These are phyloP conservation scores for Brachypalpus laphriformis DNA, from an alignment of 2,888 invertebrate genomes.

Conservation along the genomic window DNA sequence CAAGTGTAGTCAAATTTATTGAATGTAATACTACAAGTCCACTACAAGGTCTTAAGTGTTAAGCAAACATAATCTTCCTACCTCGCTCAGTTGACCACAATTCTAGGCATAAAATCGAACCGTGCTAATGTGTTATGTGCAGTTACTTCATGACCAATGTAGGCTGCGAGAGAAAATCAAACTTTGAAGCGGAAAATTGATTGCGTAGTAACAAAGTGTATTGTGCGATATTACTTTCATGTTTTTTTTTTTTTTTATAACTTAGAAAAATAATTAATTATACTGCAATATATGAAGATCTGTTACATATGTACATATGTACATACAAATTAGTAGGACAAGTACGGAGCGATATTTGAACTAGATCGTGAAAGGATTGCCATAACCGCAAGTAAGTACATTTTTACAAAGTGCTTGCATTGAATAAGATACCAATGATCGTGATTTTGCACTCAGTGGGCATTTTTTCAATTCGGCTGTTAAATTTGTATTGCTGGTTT, in stretches of 20 bases:
- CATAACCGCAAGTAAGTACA: not conserved
- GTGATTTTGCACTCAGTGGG: slow-evolving; percentile 17
- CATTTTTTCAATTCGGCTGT: not conserved
- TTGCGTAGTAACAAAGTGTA: slow-evolving; percentile 17
- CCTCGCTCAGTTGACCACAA: too few relatives aligned
- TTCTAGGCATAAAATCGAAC: not conserved
- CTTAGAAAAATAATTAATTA: slow-evolving; percentile 50
- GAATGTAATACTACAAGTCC: too few relatives aligned
- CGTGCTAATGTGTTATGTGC: not conserved
- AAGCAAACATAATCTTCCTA: too few relatives aligned
- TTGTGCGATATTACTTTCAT: slow-evolving; percentile 20
- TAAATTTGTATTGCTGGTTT: slow-evolving; percentile 12
- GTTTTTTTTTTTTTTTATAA: slow-evolving; percentile 23
- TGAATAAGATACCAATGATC: not conserved
- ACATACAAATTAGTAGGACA: not conserved
- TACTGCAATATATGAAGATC: slow-evolving; percentile 21
- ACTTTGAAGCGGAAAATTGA: slow-evolving; percentile 62
- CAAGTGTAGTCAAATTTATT: too few relatives aligned
- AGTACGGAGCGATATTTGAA: slow-evolving; percentile 25
- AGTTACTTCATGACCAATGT: slow-evolving; percentile 19
- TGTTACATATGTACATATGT: not conserved
- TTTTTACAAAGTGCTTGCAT: not conserved
- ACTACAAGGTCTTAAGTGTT: too few relatives aligned
- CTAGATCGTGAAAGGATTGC: slow-evolving; percentile 11
- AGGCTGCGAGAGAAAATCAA: slow-evolving; percentile 23